phyloP scores from a whole-genome alignment of 2,797 vertebrate genomes.

The Alcedo quadribrachys region DNA sequence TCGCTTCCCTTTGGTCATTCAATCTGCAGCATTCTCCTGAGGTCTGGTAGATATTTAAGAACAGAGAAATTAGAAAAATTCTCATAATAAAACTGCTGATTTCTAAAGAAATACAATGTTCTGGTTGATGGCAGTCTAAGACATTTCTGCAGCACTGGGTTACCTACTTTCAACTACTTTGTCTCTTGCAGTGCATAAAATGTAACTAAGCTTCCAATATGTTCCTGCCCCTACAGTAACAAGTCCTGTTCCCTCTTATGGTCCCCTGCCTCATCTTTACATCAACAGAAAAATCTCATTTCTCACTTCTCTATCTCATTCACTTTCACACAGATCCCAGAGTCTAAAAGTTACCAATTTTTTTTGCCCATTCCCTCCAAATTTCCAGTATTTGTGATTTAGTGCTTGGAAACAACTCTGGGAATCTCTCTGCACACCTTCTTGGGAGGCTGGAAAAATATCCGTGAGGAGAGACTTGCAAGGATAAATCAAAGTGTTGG shows the following conservation, averaged over 20 bases:
- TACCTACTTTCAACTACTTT: background rate
- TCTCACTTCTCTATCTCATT: conserved; percentile 21
- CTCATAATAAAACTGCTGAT: conserved; percentile 1
- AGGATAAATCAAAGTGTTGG: conserved; percentile 65
- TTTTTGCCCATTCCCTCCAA: conserved; percentile 7
- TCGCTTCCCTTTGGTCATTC: background rate
- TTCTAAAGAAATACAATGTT: background rate
- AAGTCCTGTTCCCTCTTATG: background rate
- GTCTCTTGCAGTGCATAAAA: background rate
- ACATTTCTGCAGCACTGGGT: background rate
- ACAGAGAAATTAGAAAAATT: conserved; percentile 6
- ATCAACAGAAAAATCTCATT: conserved; percentile 18
- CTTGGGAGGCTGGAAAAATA: conserved; percentile 6
- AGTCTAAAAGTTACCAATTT: conserved; percentile 19
- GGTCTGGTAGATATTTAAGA: background rate
- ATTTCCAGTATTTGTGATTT: conserved; percentile 11
- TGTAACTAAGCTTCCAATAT: background rate
- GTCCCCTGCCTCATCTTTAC: conserved; percentile 1
- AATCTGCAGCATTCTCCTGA: background rate
- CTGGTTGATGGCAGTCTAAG: background rate
- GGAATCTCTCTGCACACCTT: background rate
- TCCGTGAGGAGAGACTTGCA: conserved; percentile 15
- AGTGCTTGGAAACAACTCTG: background rate
- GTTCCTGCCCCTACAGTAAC: background rate
- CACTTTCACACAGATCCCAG: conserved; percentile 19